Evolutionary conservation across 2,797 vertebrate species (phyloP).

Genomic region (Chrosomus eos): DNA sequence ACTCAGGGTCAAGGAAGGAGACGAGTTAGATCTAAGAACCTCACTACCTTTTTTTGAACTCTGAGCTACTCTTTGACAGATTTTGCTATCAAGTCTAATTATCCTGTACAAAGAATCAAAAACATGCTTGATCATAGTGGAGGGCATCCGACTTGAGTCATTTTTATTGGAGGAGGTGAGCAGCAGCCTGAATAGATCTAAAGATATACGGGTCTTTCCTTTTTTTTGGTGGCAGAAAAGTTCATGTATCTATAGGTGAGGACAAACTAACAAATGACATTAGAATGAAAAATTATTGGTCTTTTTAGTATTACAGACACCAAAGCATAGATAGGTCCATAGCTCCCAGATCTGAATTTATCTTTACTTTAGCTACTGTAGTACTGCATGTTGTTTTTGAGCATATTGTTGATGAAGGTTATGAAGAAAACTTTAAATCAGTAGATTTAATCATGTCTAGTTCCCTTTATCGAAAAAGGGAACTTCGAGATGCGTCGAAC

Average conservation of each 20-base stretch:
- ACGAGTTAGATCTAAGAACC: background rate
- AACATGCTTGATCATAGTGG: slow-evolving; percentile 23
- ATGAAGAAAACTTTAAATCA: background rate
- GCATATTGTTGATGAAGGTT: background rate
- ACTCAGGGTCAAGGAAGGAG: slow-evolving; percentile 15
- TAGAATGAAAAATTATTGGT: background rate
- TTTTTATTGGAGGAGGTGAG: background rate
- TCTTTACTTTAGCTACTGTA: background rate
- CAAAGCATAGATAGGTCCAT: background rate
- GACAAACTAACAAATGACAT: background rate
- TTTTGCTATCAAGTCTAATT: background rate
- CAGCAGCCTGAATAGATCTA: slow-evolving; percentile 3
- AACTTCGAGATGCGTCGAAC: too few species aligned
- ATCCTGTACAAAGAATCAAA: slow-evolving; percentile 26
- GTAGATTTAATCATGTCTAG: background rate
- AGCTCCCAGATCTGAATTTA: background rate
- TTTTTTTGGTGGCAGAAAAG: background rate
- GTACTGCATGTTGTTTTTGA: background rate
- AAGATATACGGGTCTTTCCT: background rate
- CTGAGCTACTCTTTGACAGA: slow-evolving; percentile 23
- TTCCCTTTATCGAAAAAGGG: too few species aligned
- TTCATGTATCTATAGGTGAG: background rate
- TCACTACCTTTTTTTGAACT: background rate
- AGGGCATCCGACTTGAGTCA: background rate
- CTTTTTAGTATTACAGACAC: background rate